Evolutionary conservation across 2,888 invertebrate species (phyloP).

Genomic region (Eueremaeus valkanovi): DNA sequence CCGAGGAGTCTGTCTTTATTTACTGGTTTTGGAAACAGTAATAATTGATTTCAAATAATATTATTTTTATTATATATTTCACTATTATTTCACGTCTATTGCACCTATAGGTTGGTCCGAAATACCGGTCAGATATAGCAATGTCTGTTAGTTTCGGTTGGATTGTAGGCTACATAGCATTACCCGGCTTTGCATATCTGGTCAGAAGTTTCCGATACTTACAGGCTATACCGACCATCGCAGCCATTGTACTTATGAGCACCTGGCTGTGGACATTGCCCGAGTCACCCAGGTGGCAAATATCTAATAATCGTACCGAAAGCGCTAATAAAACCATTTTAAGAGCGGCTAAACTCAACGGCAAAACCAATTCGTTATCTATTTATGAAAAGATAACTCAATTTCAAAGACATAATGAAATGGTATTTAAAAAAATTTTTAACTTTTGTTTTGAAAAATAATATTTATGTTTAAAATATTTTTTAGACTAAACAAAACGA

Average conservation of each 20-base stretch:
- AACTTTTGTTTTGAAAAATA: neutral
- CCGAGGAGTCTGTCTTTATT: conserved; percentile 35
- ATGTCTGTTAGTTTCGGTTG: conserved; percentile 33
- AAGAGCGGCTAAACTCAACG: conserved; percentile 28
- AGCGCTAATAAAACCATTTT: neutral
- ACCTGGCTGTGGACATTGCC: conserved; percentile 33
- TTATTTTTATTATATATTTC: neutral
- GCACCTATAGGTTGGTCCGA: conserved; percentile 24
- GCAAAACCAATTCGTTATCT: neutral
- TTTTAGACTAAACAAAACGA: too few species aligned
- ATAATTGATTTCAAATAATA: neutral
- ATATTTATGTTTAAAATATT: too few species aligned
- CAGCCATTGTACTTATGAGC: neutral
- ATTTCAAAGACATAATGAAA: neutral
- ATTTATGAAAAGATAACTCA: neutral
- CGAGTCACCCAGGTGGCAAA: conserved; percentile 38
- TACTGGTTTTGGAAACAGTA: conserved; percentile 37
- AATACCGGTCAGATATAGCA: conserved; percentile 28
- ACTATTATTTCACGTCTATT: neutral
- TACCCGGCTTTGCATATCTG: conserved; percentile 26
- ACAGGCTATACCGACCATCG: conserved; percentile 5
- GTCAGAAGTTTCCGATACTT: conserved; percentile 5
- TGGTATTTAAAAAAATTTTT: conserved; percentile 5
- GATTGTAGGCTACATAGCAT: conserved; percentile 37
- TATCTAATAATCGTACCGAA: conserved; percentile 23